Percentiles rank a stretch among this genome's conserved stretches.
Conservation (phyloP, 2,113 vertebrate genomes). For the Sinocyclocheilus maitianheensis region DNA sequence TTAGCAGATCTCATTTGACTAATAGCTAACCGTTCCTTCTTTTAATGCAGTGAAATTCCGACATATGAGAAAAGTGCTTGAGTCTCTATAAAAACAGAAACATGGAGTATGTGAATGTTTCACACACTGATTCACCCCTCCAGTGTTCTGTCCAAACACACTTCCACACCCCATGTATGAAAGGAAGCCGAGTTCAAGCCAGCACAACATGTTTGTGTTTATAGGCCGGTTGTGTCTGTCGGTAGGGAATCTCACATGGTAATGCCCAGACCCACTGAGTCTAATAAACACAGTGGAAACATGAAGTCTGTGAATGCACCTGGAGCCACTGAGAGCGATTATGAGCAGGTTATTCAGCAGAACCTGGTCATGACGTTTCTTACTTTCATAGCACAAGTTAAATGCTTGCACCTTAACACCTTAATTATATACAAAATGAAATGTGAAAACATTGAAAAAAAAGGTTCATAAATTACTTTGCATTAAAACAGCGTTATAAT, state of each 20-base stretch:
- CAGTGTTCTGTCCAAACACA: conserved; percentile 44
- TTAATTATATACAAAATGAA: too few species aligned
- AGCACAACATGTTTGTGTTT: conserved; percentile 75
- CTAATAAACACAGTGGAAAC: conserved; percentile 75
- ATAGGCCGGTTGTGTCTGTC: conserved; percentile 69
- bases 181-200: conserved; percentile 70
- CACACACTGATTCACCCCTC: conserved; percentile 25
- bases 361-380: conserved; percentile 50
- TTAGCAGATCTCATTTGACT: conserved; percentile 67
- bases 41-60: conserved; percentile 58
- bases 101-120: conserved; percentile 38
- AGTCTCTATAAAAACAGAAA: conserved; percentile 55
- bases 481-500: too few species aligned
- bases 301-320: conserved; percentile 69
- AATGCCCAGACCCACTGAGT: conserved; percentile 72
- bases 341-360: conserved; percentile 66
- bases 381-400: conserved; percentile 49
- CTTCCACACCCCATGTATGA: conserved; percentile 39
- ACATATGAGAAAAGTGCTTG: conserved; percentile 44
- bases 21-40: conserved; percentile 56
- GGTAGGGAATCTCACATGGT: conserved; percentile 73
- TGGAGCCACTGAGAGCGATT: conserved; percentile 68
- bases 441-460: too few species aligned
- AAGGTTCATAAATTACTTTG: too few species aligned
- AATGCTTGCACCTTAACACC: conserved; percentile 3